Base-by-base conservation (phyloP, 2,888 invertebrate genomes). In the Perithous albicinctus region DNA sequence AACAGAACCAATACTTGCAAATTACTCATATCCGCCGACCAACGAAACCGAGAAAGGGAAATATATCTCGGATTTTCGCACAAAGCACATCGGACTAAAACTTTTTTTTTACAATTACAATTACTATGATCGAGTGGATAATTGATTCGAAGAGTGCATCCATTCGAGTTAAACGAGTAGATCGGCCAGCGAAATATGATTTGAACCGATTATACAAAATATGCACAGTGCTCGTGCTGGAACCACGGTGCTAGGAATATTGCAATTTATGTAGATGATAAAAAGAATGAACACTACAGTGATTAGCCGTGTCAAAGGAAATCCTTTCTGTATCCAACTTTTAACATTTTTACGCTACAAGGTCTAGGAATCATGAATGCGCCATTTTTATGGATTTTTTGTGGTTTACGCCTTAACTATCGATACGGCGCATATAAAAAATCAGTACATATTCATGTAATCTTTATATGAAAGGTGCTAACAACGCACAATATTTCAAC, bases 81-180 rank as follows among this genome's bases (percentile, higher is more conserved):
- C 18, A 32, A 32, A 35, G 10, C 10, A n/a, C n/a, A 38, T 10
- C 15, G 4, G 26, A 32, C 23, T 26, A 5, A 8, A 15, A 0
- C 23, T 8, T 32, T 61, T 67, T 70, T 56, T 23, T 29, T n/a
- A n/a, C n/a, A 7, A 5, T 29, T 43, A 81, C 73, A 81, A 81
- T 82, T 81, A 79, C 64, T 43, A 56, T 46, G 32, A 72, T 82
- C 80, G 38, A 61, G 15, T 43, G 59, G 82, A 78, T 80, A 67
- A 82, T 77, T 67, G 46, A 78, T 78, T 78, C 51, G 69, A 41
- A 48, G 59, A 70, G 77, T 77, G 74, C 63, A 63, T 35, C 43
- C 77, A 48, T 23, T 64, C 54, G 20, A n/a, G 29, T 29, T 23
- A 51, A 78, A 78, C 66, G 59, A 64, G 75, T 69, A 75, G 63